Conservation (phyloP, 53 echinoderm and acorn worm genomes). For the Pentamera pediparva region DNA sequence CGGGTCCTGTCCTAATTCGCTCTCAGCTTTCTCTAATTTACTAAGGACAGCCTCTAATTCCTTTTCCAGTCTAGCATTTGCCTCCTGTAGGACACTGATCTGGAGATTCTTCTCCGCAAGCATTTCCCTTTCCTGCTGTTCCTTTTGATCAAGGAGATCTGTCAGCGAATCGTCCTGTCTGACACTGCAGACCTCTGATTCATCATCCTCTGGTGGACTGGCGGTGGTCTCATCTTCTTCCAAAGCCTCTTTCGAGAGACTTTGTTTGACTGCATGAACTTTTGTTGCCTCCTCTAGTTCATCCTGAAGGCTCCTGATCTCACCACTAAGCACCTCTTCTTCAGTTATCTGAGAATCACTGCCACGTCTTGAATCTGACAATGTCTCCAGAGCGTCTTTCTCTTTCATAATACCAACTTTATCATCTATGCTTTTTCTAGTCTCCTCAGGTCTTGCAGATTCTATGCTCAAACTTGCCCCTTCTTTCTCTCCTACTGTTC, state of each 20-base stretch:
- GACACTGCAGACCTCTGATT: not conserved
- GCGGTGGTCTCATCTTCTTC: conserved; percentile 35
- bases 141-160: conserved; percentile 68
- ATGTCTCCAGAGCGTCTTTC: too few species aligned
- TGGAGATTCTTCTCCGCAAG: conserved; percentile 89
- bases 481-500: too few species aligned
- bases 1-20: too few species aligned
- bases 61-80: conserved; percentile 61
- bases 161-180: conserved; percentile 52
- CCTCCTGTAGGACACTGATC: conserved; percentile 92
- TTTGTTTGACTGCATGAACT: conserved; percentile 55
- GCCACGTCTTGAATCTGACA: too few species aligned
- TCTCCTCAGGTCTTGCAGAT: too few species aligned
- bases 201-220: not conserved
- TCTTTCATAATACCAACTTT: too few species aligned
- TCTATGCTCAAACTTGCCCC: too few species aligned
- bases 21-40: conserved; percentile 1
- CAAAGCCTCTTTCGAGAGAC: conserved; percentile 58
- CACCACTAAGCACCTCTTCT: not conserved
- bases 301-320: conserved; percentile 8
- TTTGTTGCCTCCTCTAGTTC: conserved; percentile 58
- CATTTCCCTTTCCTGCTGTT: conserved; percentile 89
- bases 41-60: conserved; percentile 57
- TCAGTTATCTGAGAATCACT: too few species aligned
- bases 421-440: too few species aligned